Evolutionary conservation across 2,113 vertebrate species (phyloP).

Genomic region (Prionailurus bengalensis): DNA sequence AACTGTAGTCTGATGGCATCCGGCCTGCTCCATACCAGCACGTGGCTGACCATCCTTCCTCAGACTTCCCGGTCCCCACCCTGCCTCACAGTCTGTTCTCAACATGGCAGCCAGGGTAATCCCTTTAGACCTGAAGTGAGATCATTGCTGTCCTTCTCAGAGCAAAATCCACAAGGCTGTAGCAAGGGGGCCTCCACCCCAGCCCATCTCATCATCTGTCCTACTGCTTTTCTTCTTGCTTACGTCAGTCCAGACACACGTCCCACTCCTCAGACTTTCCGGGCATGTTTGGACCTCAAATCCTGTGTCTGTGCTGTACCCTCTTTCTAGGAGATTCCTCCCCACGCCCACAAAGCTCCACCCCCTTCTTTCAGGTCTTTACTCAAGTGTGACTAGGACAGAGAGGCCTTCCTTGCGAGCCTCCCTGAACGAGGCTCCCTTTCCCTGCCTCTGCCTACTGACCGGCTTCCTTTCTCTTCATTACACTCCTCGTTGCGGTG

Average conservation of each 20-base stretch:
- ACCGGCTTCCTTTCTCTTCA: neutral
- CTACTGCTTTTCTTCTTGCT: neutral
- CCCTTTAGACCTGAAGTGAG: neutral
- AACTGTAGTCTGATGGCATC: neutral
- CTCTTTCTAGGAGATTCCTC: neutral
- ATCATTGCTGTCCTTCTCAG: neutral
- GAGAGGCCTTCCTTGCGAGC: neutral
- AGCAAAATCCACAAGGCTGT: neutral
- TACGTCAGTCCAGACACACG: rapidly evolving
- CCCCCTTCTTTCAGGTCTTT: neutral
- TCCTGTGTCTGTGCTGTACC: neutral
- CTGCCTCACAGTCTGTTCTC: neutral
- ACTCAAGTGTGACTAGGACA: neutral
- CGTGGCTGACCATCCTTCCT: neutral
- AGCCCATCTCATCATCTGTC: rapidly evolving
- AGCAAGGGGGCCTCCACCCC: neutral
- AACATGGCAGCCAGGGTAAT: neutral
- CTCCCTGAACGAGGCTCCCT: neutral
- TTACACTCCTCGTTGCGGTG: neutral
- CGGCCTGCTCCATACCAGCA: neutral
- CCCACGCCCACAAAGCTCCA: neutral
- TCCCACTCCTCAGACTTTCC: neutral
- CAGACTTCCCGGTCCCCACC: neutral
- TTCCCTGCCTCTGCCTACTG: neutral
- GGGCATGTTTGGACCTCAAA: neutral